These are phyloP conservation scores for Xestia c-nigrum DNA, from an alignment of 2,888 invertebrate genomes.

Conservation along the genomic window DNA sequence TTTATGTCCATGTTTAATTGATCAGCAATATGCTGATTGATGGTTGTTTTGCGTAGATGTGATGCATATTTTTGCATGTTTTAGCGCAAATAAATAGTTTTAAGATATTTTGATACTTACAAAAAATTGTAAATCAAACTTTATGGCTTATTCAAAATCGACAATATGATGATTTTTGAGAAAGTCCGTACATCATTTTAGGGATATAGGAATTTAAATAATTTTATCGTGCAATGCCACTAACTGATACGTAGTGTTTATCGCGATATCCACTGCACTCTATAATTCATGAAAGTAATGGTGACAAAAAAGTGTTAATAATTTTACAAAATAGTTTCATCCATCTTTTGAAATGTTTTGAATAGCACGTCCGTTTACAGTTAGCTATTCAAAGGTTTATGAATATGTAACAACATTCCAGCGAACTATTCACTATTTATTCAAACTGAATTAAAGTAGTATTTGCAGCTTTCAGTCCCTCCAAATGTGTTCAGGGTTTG, in stretches of 20 bases:
- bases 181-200: background rate
- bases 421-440: conserved; percentile 17
- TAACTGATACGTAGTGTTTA: background rate
- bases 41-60: background rate
- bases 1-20: background rate
- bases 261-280: background rate
- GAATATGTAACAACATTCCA: conserved; percentile 39
- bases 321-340: background rate
- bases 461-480: conserved; percentile 23
- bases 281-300: background rate
- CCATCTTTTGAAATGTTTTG: background rate
- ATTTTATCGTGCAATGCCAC: background rate
- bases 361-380: background rate
- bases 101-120: background rate
- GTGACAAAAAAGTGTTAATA: background rate
- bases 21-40: background rate
- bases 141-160: background rate
- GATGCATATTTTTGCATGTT: background rate
- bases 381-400: conserved; percentile 32
- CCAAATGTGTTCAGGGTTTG: conserved; percentile 20
- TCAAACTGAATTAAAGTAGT: conserved; percentile 26
- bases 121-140: background rate
- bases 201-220: background rate
- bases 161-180: background rate
- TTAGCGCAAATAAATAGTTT: background rate